Percentiles rank a stretch among this genome's conserved stretches.
Conservation (phyloP, 2,888 invertebrate genomes). For the Melolontha melolontha region DNA sequence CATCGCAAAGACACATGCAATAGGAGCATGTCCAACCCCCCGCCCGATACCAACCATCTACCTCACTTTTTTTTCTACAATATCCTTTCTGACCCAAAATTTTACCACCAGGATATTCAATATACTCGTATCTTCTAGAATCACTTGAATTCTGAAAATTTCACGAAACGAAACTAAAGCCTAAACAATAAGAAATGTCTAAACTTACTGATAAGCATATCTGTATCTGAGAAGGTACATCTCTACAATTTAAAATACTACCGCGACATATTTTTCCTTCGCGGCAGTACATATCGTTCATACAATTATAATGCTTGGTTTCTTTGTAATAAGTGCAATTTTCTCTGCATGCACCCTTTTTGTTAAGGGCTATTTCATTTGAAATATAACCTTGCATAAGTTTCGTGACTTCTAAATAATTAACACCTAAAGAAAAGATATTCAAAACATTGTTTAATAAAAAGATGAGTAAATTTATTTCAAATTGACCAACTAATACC, state of each 20-base stretch:
- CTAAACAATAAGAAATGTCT: slow-evolving; percentile 20
- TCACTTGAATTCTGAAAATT: slow-evolving; percentile 57
- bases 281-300: not conserved
- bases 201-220: slow-evolving; percentile 53
- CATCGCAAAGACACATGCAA: slow-evolving; percentile 70
- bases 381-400: slow-evolving; percentile 84
- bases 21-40: slow-evolving; percentile 80
- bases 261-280: slow-evolving; percentile 2
- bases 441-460: not conserved
- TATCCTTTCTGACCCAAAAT: slow-evolving; percentile 68
- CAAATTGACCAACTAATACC: too few relatives aligned
- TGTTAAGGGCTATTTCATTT: slow-evolving; percentile 85
- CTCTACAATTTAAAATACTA: slow-evolving; percentile 47
- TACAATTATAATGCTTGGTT: not conserved
- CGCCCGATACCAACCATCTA: slow-evolving; percentile 87
- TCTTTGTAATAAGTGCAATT: slow-evolving; percentile 52
- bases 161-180: not conserved
- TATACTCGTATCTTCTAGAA: slow-evolving; percentile 78
- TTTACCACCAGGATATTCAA: slow-evolving; percentile 79
- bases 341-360: slow-evolving; percentile 75
- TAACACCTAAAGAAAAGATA: slow-evolving; percentile 65
- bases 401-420: slow-evolving; percentile 79
- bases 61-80: slow-evolving; percentile 67
- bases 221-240: slow-evolving; percentile 63
- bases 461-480: too few relatives aligned